Evolutionary conservation across 2,888 invertebrate genomes (phyloP), one percentile per base, ranked within the genome.

Genomic region (Andricus curvator): DNA sequence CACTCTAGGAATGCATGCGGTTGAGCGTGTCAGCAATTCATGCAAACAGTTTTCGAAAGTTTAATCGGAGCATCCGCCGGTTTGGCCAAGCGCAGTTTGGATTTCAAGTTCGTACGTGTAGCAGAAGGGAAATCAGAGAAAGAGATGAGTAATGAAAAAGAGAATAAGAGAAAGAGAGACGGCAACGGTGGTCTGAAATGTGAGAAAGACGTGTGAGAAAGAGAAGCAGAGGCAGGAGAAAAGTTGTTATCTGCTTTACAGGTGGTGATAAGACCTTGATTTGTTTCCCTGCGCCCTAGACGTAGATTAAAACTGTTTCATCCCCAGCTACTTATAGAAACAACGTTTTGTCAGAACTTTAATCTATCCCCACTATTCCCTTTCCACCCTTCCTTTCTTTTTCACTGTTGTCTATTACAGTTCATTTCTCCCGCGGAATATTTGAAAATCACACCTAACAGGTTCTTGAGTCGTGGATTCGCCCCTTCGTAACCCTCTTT

Each of bases 1-100:
- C 82, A 84, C 84, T 84, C 83, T 80, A 70, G 79, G 78, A 81
- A 82, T 76, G 77, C 80, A 79, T 79, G 78, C 67, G 80, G 80
- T 82, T 83, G 84, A 80, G 77, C 80, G 79, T 79, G 83, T 83
- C 81, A 88, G 88, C 89, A 88, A 90, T 91, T 91, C 91, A 90
- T 91, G 90, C 91, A 90, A 91, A 91, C 90, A 90, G 91, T 92
- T 92, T 91, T 91, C 90, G 89, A 90, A 91, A 92, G 91, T 91
- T 92, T 92, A 91, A 91, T 91, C 90, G 90, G 89, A 87, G 90
- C 88, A 89, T 91, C 89, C 89, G 89, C 85, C 84, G 85, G 87
- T 80, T 81, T 85, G 84, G 86, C 85, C 87, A 84, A 85, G 84
- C 84, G 86, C 84, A 84, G 86, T 85, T 84, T 86, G 87, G 74